Evolutionary conservation across 2,888 invertebrate genomes (phyloP), one percentile per base, ranked within the genome.

Genomic region (Limnephilus auricula): DNA sequence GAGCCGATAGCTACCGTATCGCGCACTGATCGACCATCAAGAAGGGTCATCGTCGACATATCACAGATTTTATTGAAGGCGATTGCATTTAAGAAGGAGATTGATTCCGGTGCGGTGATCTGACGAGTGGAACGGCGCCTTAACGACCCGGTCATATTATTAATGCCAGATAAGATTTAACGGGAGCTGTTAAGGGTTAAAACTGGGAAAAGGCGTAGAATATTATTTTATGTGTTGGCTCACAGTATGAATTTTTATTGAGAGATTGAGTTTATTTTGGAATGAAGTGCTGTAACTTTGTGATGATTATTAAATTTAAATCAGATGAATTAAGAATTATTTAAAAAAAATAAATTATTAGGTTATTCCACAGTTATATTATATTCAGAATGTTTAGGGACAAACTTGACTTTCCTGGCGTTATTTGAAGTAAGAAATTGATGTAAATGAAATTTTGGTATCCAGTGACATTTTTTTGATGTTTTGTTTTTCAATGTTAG

Each of bases 11-110:
- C 65, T 65, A 65, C 65, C 65, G 65, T 65, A 65, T 65, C 65
- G 65, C 65, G 65, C 65, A 6, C 25, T n/a, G 65, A 65, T 65
- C 65, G 65, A 65, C 65, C 25, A 65, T 65, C 65, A n/a, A n/a
- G 65, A 25, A 65, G 65, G 65, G 65, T n/a, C 65, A n/a, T n/a
- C 25, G 65, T 65, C 65, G 65, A 65, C 65, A 65, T 65, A 65
- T 65, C 65, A n/a, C 25, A 25, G 25, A 65, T 65, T 83, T 83
- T 83, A 83, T 83, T 34, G 10, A 25, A 32, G 31, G 31, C 50
- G 86, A 45, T 86, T 50, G 86, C 86, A 50, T 45, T 86, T 86
- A 86, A 86, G 50, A 30, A 30, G 45, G 86, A 31, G 86, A 86
- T 86, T 86, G 65, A 50, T 86, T 85, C 18, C 32, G 45, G 15